Base-by-base conservation (phyloP, 1,140 invertebrate species). In the Limonius californicus region DNA sequence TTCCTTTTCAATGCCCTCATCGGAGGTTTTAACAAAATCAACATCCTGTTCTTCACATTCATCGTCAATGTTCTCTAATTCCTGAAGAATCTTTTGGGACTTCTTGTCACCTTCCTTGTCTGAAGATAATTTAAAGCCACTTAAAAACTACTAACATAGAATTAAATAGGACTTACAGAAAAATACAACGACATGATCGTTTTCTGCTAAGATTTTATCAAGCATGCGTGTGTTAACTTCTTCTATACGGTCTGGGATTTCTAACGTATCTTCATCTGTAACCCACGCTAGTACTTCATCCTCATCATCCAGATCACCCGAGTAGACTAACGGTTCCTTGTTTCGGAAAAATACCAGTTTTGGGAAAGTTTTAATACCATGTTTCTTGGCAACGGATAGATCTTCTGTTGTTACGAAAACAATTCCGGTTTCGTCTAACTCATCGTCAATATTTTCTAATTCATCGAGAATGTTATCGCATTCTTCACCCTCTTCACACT, bases 321-420 rank as follows among this genome's bases (percentile, higher is more conserved):
- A 67, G 71, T 87, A 92, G 56, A 92, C 78, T 21, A 94, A 78
- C 4, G 89, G 90, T 72, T 92, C 90, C 70, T 89, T 93, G 75
- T 96, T 95, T 70, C 93, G 83, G 78, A 96, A 97, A 80, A 97
- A 90, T 9, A 91, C 92, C 21, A 97, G 78, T 32, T 89, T 84
- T 19, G 94, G 94, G 78, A 94, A 92, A 63, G 80, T 84, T 70
- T 89, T 93, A 67, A 95, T 89, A 64, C 88, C 88, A 68, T 92
- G 84, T 76, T 93, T 93, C 76, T 93, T 94, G 0, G 92, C 93
- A 47, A 93, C 77, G 1, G 76, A 74, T 1, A 81, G 81, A 74
- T 96, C 93, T 79, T 95, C 92, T 0, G 94, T 95, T 20, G 93
- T 95, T 0, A 96, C 92, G 76, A 97, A 95, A 59, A 95, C 89